Evolutionary conservation across 2,113 vertebrate genomes (phyloP).

Genomic region (Progne subis): DNA sequence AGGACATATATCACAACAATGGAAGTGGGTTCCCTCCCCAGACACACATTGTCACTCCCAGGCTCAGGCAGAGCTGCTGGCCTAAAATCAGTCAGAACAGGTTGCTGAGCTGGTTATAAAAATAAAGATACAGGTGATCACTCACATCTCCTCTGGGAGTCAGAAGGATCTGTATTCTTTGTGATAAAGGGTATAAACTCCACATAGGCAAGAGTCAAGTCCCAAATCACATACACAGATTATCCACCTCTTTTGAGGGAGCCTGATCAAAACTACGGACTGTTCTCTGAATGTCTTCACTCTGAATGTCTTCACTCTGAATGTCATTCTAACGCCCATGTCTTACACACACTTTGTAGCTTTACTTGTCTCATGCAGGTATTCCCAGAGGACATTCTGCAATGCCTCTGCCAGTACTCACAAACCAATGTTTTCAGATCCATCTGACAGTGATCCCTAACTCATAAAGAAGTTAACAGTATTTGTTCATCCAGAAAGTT

Average conservation of each 20-base stretch:
- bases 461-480: background rate
- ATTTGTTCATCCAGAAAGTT: background rate
- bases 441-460: background rate
- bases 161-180: background rate
- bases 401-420: background rate
- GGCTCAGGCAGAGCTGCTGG: background rate
- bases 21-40: background rate
- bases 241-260: background rate
- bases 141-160: background rate
- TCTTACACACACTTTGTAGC: background rate
- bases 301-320: background rate
- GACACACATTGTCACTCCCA: background rate
- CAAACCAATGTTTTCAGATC: background rate
- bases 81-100: background rate
- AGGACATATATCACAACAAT: too few relatives aligned
- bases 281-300: background rate
- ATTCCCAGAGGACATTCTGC: background rate
- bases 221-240: background rate
- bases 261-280: background rate
- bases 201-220: background rate
- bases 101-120: background rate
- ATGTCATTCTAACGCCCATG: rapidly evolving
- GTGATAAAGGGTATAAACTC: background rate
- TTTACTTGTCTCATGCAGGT: background rate
- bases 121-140: background rate